Base-by-base conservation (phyloP, 2,888 invertebrate species). In the Lithodes maja region DNA sequence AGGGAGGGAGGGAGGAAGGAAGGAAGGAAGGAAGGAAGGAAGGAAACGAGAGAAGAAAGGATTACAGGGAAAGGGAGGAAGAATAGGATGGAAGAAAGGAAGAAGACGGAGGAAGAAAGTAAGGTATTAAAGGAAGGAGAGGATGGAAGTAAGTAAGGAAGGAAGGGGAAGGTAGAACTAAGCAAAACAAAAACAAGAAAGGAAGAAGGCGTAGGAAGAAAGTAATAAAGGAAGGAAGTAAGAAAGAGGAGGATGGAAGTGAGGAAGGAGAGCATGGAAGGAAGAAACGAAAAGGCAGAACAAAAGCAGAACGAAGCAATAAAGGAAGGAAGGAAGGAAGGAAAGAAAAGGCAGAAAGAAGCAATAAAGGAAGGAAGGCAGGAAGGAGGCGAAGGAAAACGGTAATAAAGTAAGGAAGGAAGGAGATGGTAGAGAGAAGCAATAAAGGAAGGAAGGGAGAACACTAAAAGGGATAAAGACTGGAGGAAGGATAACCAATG, bases 1-100 rank as follows among this genome's bases (percentile, higher is more conserved):
- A 80, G 15, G 61, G 54, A 80, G n/a, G 61, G 80, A 80, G 61
- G 53, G 12, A 54, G 15, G 49, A 15, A 61, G 52, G 80, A 49
- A 53, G 49, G 61, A 2, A 12, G 79, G 49, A 49, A 9, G 12
- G 9, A 61, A n/a, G 2, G 50, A 33, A 49, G 49, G 50, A 68
- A 61, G 33, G 68, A 68, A 61, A 71, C 9, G 15, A 52, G 52
- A 15, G 17, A 68, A n/a, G 53, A 74, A 50, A n/a, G 15, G 17
- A 17, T 69, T 61, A 52, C 52, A n/a, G 71, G 71, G 15, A 49
- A 49, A 52, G n/a, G 50, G 74, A 53, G 53, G 71, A 52, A n/a
- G 71, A 53, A 71, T 9, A 17, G 61, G 52, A 83, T 9, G 69
- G 33, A 15, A 81, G 55, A 2, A 33, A 61, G 61, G 5, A 12